Base-by-base conservation (phyloP, 64 coral and sea anemone species). In the Trachythela sp. region DNA sequence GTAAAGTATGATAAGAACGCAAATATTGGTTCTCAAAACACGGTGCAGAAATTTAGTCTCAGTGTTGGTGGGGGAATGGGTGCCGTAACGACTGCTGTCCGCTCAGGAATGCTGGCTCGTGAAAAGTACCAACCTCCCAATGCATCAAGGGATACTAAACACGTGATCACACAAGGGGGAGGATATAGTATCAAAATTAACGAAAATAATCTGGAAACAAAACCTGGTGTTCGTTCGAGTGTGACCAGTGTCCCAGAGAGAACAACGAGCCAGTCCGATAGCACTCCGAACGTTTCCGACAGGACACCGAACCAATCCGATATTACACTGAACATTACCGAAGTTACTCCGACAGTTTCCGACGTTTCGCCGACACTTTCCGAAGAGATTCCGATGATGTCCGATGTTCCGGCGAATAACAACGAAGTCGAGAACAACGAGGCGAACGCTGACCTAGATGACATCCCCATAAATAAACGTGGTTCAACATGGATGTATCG, bases 31-130 rank as follows among this genome's bases (percentile, higher is more conserved):
- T 20, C 56, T 24, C 20, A 64, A 26, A 64, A 64, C 56, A 27
- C 17, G 56, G 24, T 27, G 8, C 33, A 80, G 8, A 80, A 80
- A 10, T 35, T 80, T 35, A 80, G 75, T 39, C 30, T 80, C 20
- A 80, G 35, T 14, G 75, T 80, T 37, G 75, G 75, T 2, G 75
- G 75, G 20, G 75, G 75, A 80, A 80, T 80, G 75, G 75, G 75
- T 18, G 75, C 75, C 4, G 75, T 80, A 37, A 80, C 75, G 8
- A 80, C 75, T 8, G 75, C 75, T 80, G 75, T 80, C 75, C 75
- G 75, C 33, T 80, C 75, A 9, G 75, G 75, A 80, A 37, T 80
- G 75, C 75, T 80, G 37, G 37, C 75, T 35, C 31, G 37, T 7
- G 75, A 80, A 36, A 35, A 80, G 8, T 80, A 36, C 75, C 2